Evolutionary conservation across 2,113 vertebrate species (phyloP).

Genomic region (Brachyhypopomus occidentalis): DNA sequence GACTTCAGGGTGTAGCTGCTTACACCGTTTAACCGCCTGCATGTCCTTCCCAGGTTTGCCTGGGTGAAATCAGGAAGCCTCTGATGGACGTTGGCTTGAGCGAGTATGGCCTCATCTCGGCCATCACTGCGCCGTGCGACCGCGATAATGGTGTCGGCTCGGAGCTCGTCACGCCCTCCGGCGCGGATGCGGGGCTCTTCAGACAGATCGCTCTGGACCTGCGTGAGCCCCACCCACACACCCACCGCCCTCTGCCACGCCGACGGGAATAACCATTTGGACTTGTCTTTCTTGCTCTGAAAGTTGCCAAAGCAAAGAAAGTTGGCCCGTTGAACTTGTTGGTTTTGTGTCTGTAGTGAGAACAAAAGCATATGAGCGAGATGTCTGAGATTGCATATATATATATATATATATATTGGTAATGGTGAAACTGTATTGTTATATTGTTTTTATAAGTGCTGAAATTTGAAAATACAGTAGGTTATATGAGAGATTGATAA

Average conservation of each 20-base stretch:
- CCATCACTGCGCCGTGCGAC: constrained; percentile 68
- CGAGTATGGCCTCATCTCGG: constrained; percentile 71
- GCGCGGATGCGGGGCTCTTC: constrained; percentile 66
- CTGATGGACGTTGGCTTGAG: constrained; percentile 73
- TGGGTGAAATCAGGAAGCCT: constrained; percentile 66
- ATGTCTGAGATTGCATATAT: too few relatives aligned
- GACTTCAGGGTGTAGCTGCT: neutral
- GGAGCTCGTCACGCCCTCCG: constrained; percentile 45
- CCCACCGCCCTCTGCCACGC: neutral
- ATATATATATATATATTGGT: too few relatives aligned
- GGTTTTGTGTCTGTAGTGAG: too few relatives aligned
- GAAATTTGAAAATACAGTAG: too few relatives aligned
- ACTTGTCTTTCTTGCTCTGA: neutral
- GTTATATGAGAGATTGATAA: too few relatives aligned
- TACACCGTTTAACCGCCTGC: neutral
- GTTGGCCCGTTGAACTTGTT: neutral
- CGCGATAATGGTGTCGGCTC: constrained; percentile 64
- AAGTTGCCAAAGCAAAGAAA: neutral
- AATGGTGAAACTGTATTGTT: too few relatives aligned
- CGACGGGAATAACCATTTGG: neutral
- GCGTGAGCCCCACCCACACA: constrained; percentile 61
- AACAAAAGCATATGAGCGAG: too few relatives aligned
- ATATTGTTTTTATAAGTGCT: too few relatives aligned
- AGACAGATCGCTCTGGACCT: constrained; percentile 73
- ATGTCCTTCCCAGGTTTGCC: constrained; percentile 60